Percentiles rank a stretch among this genome's conserved stretches.
phyloP scores from a whole-genome alignment of 2,888 invertebrate genomes.

The Strigamia maritima region DNA sequence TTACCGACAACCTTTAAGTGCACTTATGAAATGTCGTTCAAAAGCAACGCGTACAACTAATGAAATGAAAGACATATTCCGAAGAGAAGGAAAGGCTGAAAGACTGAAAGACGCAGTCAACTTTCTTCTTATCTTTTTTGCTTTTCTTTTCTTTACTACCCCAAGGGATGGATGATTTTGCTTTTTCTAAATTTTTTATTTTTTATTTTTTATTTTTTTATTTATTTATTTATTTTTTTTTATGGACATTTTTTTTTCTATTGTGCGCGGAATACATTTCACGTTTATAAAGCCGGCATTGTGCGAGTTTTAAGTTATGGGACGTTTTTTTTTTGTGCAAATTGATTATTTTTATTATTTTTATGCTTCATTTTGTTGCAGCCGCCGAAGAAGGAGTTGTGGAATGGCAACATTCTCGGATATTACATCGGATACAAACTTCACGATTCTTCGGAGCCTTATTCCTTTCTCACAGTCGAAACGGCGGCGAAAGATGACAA shows the following conservation, averaged over 20 bases:
- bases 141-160: not conserved
- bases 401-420: constrained; percentile 53
- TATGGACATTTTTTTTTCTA: no score
- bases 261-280: no score
- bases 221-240: no score
- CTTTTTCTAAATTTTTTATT: no score
- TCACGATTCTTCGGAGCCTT: constrained; percentile 41
- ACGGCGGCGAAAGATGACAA: constrained; percentile 40
- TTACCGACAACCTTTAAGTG: not conserved
- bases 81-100: no score
- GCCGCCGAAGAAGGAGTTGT: constrained; percentile 49
- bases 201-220: no score
- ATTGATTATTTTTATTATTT: not conserved
- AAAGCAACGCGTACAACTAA: not conserved
- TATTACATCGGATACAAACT: constrained; percentile 53
- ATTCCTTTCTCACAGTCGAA: constrained; percentile 44
- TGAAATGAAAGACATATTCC: not conserved
- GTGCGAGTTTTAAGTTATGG: no score
- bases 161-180: not conserved
- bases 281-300: no score
- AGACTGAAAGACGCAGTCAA: no score
- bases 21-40: not conserved
- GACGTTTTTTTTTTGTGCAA: not conserved
- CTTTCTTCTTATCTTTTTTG: not conserved
- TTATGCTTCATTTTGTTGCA: constrained; percentile 15